Evolutionary conservation across 2,113 vertebrate species (phyloP).

Genomic region (Sebastes fasciatus): DNA sequence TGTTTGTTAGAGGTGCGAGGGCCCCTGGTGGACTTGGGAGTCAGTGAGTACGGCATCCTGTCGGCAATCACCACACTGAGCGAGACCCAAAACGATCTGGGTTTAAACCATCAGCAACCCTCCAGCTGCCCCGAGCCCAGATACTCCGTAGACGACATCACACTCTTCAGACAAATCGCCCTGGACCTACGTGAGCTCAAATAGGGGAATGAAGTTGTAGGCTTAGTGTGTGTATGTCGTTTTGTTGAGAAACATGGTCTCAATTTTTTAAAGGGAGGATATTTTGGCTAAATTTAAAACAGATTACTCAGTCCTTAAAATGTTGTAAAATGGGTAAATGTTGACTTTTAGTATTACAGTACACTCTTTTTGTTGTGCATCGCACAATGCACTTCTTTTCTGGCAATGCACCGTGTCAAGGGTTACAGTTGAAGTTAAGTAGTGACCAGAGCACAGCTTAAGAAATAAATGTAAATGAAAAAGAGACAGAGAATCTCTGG

Average conservation of each 20-base stretch:
- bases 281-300: neutral
- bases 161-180: constrained; percentile 80
- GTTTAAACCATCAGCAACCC: constrained; percentile 32
- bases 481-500: neutral
- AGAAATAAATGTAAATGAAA: neutral
- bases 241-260: neutral
- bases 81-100: constrained; percentile 76
- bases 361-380: neutral
- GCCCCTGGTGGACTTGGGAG: constrained; percentile 79
- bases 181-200: constrained; percentile 81
- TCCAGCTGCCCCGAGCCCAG: constrained; percentile 16
- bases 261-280: neutral
- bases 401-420: neutral
- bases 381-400: neutral
- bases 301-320: neutral
- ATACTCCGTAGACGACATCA: constrained; percentile 69
- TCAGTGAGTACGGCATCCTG: constrained; percentile 82
- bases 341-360: neutral
- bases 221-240: neutral
- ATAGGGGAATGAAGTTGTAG: neutral
- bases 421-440: neutral
- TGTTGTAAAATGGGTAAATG: neutral
- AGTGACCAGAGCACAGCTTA: neutral
- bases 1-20: constrained; percentile 78
- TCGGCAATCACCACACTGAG: constrained; percentile 77